These are phyloP conservation scores for rat (Rattus norvegicus) DNA, from an alignment of 2,113 vertebrate genomes.

Conservation along the genomic window GRCr8 NC_086033.1:18719001-18719500, in stretches of 20 bases:
- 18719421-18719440: neutral
- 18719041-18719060: neutral
- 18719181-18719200: neutral
- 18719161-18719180: neutral
- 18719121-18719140: neutral
- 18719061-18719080: neutral
- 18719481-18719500: neutral
- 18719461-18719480: neutral
- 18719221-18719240: neutral
- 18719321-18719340: slow-evolving; percentile 11
- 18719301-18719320: neutral
- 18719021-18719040: neutral
- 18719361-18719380: neutral
- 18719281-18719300: slow-evolving; percentile 2
- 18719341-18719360: slow-evolving; percentile 22
- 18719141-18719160: neutral
- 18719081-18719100: neutral
- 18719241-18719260: slow-evolving; percentile 21
- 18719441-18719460: neutral
- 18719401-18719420: neutral
- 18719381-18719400: neutral
- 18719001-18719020: neutral
- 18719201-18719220: neutral
- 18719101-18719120: neutral
- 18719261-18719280: slow-evolving; percentile 26